These are phyloP conservation scores for Leptinotarsa undecemlineata DNA, from an alignment of 1,140 invertebrate genomes.

Conservation along the genomic window DNA sequence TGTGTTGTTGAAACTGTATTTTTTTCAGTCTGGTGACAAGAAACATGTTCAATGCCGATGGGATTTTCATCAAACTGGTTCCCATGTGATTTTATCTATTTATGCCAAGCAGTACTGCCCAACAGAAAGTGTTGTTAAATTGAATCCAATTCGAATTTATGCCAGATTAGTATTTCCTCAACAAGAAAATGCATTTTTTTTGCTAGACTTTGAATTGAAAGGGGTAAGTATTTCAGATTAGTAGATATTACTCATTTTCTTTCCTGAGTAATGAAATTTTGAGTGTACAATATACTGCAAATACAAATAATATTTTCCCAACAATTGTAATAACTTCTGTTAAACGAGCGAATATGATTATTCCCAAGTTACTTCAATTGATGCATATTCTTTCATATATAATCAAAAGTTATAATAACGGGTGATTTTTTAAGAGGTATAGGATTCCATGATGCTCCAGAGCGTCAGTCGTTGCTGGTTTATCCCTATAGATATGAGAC, in stretches of 20 bases:
- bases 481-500: too few relatives aligned
- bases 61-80: conserved; percentile 92
- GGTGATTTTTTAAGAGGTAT: too few relatives aligned
- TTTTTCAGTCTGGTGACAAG: conserved; percentile 57
- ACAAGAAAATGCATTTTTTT: conserved; percentile 72
- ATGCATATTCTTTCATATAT: too few relatives aligned
- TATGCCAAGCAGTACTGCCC: conserved; percentile 92
- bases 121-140: conserved; percentile 70
- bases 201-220: conserved; percentile 79
- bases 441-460: too few relatives aligned
- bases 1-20: not conserved
- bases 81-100: conserved; percentile 80
- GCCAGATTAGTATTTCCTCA: conserved; percentile 80
- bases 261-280: not conserved
- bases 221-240: conserved; percentile 68
- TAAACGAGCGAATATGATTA: too few relatives aligned
- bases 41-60: conserved; percentile 77
- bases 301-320: not conserved
- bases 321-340: too few relatives aligned
- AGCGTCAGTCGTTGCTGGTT: too few relatives aligned
- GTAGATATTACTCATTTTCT: not conserved
- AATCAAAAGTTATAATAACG: too few relatives aligned
- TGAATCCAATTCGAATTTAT: conserved; percentile 83
- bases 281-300: not conserved
- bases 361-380: too few relatives aligned